phyloP scores from a whole-genome alignment of 2,113 vertebrate genomes.

The Cebidichthys violaceus region DNA sequence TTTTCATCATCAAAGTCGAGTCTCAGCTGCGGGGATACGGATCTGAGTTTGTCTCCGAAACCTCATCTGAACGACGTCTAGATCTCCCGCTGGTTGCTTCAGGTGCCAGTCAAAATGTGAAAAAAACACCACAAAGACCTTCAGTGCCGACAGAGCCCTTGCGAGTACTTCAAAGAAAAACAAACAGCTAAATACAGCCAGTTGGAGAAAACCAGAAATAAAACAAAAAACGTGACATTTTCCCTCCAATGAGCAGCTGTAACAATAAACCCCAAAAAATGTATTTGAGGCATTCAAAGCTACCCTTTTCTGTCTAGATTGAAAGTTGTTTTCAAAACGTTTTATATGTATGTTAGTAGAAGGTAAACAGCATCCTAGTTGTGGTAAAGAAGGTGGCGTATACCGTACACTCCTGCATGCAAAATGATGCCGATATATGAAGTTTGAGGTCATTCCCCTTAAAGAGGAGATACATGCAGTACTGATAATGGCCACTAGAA shows the following conservation, averaged over 20 bases:
- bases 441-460: background rate
- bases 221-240: constrained; percentile 65
- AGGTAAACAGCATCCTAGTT: background rate
- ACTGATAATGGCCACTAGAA: background rate
- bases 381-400: background rate
- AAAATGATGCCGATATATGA: background rate
- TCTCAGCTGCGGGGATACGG: constrained; percentile 22
- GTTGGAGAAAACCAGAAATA: constrained; percentile 53
- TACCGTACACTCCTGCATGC: background rate
- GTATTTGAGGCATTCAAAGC: constrained; percentile 32
- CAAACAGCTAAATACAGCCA: constrained; percentile 62
- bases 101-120: constrained; percentile 61
- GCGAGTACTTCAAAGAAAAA: constrained; percentile 66
- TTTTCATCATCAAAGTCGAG: background rate
- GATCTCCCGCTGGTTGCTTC: constrained; percentile 40
- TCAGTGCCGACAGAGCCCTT: constrained; percentile 15
- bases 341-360: background rate
- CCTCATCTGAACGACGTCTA: constrained; percentile 30
- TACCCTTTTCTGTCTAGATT: background rate
- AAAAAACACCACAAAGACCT: constrained; percentile 59
- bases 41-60: constrained; percentile 25
- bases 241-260: constrained; percentile 73
- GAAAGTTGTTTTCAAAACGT: background rate
- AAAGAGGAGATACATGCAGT: background rate
- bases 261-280: constrained; percentile 66